A percentile compares a stretch with the other conserved stretches of the same genome.
Evolutionary conservation across 37 sponge, comb jelly and placozoan species (phyloP).

Genomic region (Tethya wilhelma): DNA sequence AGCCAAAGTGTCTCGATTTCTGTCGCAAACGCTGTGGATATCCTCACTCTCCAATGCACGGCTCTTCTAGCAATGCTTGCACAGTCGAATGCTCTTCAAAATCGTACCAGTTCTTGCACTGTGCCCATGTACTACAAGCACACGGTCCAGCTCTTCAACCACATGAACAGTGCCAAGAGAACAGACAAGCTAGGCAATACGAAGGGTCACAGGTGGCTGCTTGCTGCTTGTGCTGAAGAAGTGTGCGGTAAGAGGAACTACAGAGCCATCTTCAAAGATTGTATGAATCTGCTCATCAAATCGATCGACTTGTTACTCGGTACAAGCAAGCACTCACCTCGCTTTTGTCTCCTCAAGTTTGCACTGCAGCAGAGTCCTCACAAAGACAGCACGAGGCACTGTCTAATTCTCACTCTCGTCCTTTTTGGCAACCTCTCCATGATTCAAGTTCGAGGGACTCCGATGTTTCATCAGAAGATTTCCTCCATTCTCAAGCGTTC

Average conservation of each 20-base stretch:
- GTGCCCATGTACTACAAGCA: constrained; percentile 39
- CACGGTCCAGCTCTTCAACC: constrained; percentile 56
- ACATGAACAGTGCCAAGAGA: constrained; percentile 13
- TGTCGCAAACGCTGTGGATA: constrained; percentile 27
- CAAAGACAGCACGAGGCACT: constrained; percentile 31
- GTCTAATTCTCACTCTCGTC: constrained; percentile 36
- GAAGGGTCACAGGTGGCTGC: constrained; percentile 3
- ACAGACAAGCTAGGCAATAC: too few species aligned
- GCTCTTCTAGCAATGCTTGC: constrained; percentile 39
- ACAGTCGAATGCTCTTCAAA: constrained; percentile 5
- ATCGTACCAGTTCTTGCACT: neutral
- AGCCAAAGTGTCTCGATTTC: constrained; percentile 7
- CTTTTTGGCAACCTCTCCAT: constrained; percentile 51
- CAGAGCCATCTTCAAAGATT: neutral
- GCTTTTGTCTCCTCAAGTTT: constrained; percentile 45
- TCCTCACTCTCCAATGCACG: constrained; percentile 33
- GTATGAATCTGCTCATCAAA: constrained; percentile 1
- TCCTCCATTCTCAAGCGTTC: neutral
- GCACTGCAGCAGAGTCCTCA: constrained; percentile 8
- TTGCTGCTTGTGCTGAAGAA: constrained; percentile 25
- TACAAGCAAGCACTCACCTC: neutral
- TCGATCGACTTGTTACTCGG: constrained; percentile 41
- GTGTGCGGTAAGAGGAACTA: neutral
- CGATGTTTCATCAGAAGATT: neutral
- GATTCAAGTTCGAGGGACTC: neutral